Conservation (phyloP, 2,113 vertebrate species). For the Cyprinus carpio region DNA sequence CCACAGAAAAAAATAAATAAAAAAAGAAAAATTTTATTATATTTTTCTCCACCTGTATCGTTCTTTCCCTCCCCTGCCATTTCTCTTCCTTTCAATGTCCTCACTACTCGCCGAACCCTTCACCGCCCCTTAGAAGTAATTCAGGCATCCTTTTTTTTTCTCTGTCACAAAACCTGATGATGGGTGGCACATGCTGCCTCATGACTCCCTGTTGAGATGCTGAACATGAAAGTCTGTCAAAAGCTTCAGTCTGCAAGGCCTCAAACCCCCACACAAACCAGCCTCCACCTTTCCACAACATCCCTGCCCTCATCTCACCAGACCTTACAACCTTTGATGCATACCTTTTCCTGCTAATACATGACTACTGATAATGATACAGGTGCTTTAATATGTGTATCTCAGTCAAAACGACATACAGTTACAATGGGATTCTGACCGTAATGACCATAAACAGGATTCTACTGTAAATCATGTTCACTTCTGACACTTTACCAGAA, state of each 20-base stretch:
- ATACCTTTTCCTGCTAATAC: not conserved
- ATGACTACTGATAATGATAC: not conserved
- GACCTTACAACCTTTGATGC: not conserved
- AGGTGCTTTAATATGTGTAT: not conserved
- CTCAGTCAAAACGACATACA: no score
- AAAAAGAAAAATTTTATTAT: not conserved
- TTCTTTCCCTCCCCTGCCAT: not conserved
- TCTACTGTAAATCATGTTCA: no score
- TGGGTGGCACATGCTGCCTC: conserved; percentile 27
- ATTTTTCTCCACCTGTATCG: not conserved
- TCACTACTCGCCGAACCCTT: not conserved
- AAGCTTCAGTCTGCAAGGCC: conserved; percentile 16
- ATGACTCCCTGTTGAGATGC: conserved; percentile 30
- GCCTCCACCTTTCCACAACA: not conserved
- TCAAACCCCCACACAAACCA: conserved; percentile 7
- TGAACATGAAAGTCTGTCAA: conserved; percentile 16
- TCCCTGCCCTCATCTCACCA: not conserved
- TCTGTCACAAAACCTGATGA: conserved; percentile 34
- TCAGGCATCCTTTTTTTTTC: not conserved
- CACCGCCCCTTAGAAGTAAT: conserved; percentile 2
- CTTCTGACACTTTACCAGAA: not conserved
- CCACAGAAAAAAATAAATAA: not conserved
- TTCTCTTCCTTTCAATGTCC: not conserved
- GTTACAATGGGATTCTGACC: no score
- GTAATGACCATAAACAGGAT: no score